Percentiles rank a stretch among this genome's conserved stretches.
phyloP scores from a whole-genome alignment of 2,113 vertebrate species.

The Myotis davidii region DNA sequence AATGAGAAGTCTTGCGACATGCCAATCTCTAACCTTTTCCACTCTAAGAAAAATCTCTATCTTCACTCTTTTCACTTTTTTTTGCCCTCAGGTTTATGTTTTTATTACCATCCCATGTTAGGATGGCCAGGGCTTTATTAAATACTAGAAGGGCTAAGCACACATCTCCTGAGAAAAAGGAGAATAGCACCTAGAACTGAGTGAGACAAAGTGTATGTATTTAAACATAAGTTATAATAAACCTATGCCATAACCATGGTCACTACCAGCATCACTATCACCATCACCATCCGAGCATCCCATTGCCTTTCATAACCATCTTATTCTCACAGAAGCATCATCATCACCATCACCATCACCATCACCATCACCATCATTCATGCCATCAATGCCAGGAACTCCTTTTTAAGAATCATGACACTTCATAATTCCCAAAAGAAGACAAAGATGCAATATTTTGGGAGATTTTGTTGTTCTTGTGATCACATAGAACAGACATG shows the following conservation, averaged over 20 bases:
- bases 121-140: neutral
- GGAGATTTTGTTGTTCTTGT: neutral
- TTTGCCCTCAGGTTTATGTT: neutral
- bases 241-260: accelerated
- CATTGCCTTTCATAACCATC: no score
- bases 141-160: neutral
- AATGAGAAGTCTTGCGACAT: neutral
- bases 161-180: neutral
- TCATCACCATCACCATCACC: neutral
- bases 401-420: neutral
- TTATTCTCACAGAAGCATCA: no score
- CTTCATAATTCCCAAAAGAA: neutral
- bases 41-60: neutral
- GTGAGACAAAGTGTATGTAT: neutral
- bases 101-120: neutral
- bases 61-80: neutral
- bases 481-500: neutral
- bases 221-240: neutral
- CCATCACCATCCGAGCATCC: neutral
- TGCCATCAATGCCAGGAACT: neutral
- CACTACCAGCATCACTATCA: neutral
- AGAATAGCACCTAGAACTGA: neutral
- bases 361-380: neutral
- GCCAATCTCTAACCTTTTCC: neutral
- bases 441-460: neutral